phyloP scores from a whole-genome alignment of 2,888 invertebrate species.

The Pyrochroa serraticornis region DNA sequence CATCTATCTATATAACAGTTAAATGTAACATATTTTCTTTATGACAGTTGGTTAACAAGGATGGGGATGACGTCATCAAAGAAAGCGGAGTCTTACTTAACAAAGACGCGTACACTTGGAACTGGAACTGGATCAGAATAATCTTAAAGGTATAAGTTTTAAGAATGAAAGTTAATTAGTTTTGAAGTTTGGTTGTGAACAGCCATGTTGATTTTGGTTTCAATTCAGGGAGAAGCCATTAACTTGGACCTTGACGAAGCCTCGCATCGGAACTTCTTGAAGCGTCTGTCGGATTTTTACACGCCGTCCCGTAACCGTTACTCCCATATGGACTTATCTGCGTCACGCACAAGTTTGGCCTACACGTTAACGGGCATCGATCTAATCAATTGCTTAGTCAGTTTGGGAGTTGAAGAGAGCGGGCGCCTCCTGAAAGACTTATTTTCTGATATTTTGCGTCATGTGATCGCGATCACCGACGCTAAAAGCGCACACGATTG shows the following conservation, averaged over 20 bases:
- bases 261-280: conserved; percentile 70
- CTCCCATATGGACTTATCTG: conserved; percentile 80
- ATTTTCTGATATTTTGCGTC: conserved; percentile 78
- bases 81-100: conserved; percentile 82
- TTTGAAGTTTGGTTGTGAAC: conserved; percentile 8
- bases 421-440: conserved; percentile 74
- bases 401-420: conserved; percentile 42
- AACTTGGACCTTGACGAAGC: conserved; percentile 66
- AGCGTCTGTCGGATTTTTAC: conserved; percentile 81
- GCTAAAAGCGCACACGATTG: conserved; percentile 84
- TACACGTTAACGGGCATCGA: conserved; percentile 74
- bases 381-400: conserved; percentile 74
- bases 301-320: conserved; percentile 88
- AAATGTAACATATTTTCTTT: neutral
- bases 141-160: conserved; percentile 84
- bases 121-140: conserved; percentile 89
- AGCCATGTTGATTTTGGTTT: no score
- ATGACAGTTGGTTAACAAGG: conserved; percentile 52
- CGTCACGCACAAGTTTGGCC: conserved; percentile 64
- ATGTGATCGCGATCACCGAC: conserved; percentile 74
- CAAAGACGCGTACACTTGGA: conserved; percentile 85
- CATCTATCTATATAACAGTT: no score
- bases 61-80: conserved; percentile 68
- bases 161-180: conserved; percentile 36
- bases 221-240: conserved; percentile 39